Evolutionary conservation across 2,888 invertebrate genomes (phyloP), one percentile per base, ranked within the genome.

Genomic region (Lampropteryx suffumata): DNA sequence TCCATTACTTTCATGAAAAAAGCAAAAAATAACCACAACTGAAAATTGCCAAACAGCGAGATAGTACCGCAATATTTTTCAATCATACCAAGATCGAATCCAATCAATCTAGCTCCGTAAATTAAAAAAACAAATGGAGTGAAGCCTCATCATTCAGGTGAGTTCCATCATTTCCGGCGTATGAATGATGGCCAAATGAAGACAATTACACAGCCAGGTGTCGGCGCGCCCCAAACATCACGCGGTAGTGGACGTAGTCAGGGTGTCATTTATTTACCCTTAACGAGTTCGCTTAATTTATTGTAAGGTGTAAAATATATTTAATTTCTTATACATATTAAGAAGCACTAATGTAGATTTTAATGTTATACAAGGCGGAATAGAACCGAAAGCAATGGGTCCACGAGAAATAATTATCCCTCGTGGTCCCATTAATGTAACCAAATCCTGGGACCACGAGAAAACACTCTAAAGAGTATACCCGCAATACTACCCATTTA

Each of bases 171-270:
- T 61, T 58, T 50, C 50, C 35, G 52, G 57, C 56, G 48, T 43
- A 55, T 57, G 61, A 61, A 56, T 58, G 61, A 58, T 61, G 50
- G 55, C 27, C 46, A 54, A 43, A 34, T 37, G 52, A 54, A 60
- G 57, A 57, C 57, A 57, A 57, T 57, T 60, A 60, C 59, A 42
- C 14, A 49, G 49, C 33, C 60, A 60, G 60, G 60, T 60, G 60
- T 57, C 44, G 21, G 41, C 41, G 17, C 44, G 21, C 49, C 53
- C 46, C 55, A 55, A 53, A 55, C 49, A 53, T 52, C 53, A 48
- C 43, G 34, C 26, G 7, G 10, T 3, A 2, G 21, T 44, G 48
- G 48, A 48, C 53, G 53, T 48, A 53, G 21, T 44, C 36, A 53
- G 53, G 32, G 33, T 17, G 17, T 1, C 3, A n/a, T 40, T 27